Conservation (phyloP, 2,797 vertebrate genomes). For the Leptodactylus fallax region DNA sequence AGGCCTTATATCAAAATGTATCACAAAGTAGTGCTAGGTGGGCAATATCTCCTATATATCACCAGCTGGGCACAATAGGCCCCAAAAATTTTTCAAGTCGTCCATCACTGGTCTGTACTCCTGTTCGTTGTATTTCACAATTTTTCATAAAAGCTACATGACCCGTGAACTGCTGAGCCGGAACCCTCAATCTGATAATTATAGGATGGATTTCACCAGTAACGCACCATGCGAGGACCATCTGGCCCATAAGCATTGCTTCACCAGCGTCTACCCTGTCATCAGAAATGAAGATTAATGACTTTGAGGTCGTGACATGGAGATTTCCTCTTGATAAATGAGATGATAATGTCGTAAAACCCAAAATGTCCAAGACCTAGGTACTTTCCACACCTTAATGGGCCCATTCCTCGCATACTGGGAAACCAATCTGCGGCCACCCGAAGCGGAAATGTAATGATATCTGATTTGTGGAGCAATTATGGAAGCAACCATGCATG, state of each 20-base stretch:
- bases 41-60: too few relatives aligned
- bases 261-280: not conserved
- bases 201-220: not conserved
- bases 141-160: not conserved
- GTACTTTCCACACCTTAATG: conserved; percentile 52
- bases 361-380: conserved; percentile 13
- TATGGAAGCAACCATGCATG: conserved; percentile 8
- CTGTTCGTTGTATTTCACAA: not conserved
- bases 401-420: not conserved
- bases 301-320: not conserved
- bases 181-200: not conserved
- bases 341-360: not conserved
- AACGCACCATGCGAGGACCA: not conserved
- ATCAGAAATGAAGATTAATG: conserved; percentile 51
- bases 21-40: not conserved
- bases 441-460: not conserved
- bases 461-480: conserved; percentile 12
- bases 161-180: not conserved
- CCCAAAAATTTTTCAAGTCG: not conserved
- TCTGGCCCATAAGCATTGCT: not conserved
- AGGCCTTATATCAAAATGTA: not conserved
- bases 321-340: not conserved
- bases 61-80: not conserved
- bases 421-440: conserved; percentile 30
- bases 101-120: not conserved